Base-by-base conservation (phyloP, 2,888 invertebrate species). In the Acrobasis repandana region DNA sequence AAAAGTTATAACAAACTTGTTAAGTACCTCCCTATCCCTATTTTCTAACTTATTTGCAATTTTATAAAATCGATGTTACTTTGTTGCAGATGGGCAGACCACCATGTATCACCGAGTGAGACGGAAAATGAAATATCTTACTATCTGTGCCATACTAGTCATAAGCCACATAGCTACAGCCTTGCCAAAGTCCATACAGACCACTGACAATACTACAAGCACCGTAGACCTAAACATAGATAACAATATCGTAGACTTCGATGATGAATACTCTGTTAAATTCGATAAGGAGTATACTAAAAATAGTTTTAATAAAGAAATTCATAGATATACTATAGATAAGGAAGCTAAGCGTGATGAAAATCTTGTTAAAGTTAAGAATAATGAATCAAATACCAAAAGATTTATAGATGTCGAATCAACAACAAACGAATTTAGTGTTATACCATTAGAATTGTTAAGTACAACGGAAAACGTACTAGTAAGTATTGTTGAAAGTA, bases 241-340 rank as follows among this genome's bases (percentile, higher is more conserved):
- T 51, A 90, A 88, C 49, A 89, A 85, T 58, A 86, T 92, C 36
- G 86, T 91, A 61, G 90, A 92, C 62, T 90, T 91, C 14, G 90
- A 90, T 48, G 88, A 88, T 65, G 86, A 87, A 61, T 87, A 83
- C 61, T 77, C 85, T 1, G 69, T 86, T 1, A 90, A 86, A 66
- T 85, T 84, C 51, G 81, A 86, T 54, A 86, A 84, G 47, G 86
- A 86, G 56, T 85, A 86, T 46, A 61, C 66, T 1, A 77, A 75
- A 49, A 78, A 85, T 54, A 68, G 71, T 51, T 82, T 81, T 28
- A 79, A 84, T 58, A 89, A 84, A 73, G 83, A 90, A 64, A 75
- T 83, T 33, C 80, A 85, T 71, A 88, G 76, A 72, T 92, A 92
- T 69, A 87, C 80, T 1, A 65, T 90, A 63, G 70, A 83, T 52